Evolutionary conservation across 2,888 invertebrate species (phyloP).

Genomic region (Philereme vetulata): DNA sequence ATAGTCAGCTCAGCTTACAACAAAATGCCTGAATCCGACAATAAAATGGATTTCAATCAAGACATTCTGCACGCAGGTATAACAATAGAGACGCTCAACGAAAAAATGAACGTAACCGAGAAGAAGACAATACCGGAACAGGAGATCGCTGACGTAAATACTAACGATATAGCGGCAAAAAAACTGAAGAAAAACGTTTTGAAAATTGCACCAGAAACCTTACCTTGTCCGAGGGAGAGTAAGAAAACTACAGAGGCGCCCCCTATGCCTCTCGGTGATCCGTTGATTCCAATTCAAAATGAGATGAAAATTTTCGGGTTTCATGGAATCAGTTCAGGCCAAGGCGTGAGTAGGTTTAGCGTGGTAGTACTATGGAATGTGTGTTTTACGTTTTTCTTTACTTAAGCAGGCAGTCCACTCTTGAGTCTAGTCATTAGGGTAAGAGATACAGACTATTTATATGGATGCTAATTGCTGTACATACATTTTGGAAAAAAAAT

Average conservation of each 20-base stretch:
- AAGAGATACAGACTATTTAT: constrained; percentile 66
- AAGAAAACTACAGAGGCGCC: constrained; percentile 67
- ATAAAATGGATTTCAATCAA: constrained; percentile 66
- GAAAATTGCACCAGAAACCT: constrained; percentile 69
- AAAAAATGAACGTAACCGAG: constrained; percentile 64
- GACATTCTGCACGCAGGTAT: constrained; percentile 67
- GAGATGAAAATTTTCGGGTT: constrained; percentile 78
- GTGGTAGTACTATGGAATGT: constrained; percentile 59
- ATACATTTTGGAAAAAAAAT: too few species aligned
- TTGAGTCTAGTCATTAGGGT: constrained; percentile 57
- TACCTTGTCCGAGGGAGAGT: constrained; percentile 70
- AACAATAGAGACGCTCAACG: constrained; percentile 65
- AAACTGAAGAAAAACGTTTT: constrained; percentile 68
- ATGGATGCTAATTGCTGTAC: constrained; percentile 48
- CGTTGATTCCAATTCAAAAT: constrained; percentile 74
- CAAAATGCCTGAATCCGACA: constrained; percentile 66
- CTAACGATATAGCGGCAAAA: constrained; percentile 59
- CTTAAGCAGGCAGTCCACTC: constrained; percentile 54
- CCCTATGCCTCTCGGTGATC: constrained; percentile 62
- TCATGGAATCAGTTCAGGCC: constrained; percentile 63
- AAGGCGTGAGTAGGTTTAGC: constrained; percentile 41
- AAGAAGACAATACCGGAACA: constrained; percentile 55
- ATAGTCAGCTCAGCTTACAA: constrained; percentile 77
- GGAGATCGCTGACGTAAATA: constrained; percentile 50
- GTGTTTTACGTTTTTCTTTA: constrained; percentile 69